These are phyloP conservation scores for Conops quadrifasciatus DNA, from an alignment of 2,888 invertebrate genomes.

Conservation along the genomic window DNA sequence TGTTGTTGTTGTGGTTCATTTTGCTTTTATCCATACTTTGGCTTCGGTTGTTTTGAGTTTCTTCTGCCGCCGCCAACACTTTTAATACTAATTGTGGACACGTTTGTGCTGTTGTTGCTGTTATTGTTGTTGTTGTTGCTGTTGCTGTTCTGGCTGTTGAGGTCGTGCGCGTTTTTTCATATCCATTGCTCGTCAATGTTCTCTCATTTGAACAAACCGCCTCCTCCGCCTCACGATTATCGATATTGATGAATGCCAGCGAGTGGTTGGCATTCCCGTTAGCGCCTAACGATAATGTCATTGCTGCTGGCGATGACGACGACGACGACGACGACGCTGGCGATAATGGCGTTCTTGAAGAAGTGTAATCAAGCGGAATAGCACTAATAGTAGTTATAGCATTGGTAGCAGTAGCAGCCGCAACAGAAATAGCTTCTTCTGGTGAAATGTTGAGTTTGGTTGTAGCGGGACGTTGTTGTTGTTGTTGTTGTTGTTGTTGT, in stretches of 20 bases:
- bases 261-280: conserved; percentile 21
- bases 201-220: not conserved
- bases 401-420: not conserved
- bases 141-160: conserved; percentile 32
- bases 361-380: no score
- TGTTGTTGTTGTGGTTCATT: conserved; percentile 22
- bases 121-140: conserved; percentile 23
- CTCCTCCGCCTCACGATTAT: conserved; percentile 39
- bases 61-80: conserved; percentile 19
- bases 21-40: no score
- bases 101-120: conserved; percentile 25
- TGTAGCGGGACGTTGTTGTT: conserved; percentile 41
- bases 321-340: no score
- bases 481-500: conserved; percentile 35
- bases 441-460: conserved; percentile 38
- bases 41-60: no score
- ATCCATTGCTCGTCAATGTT: no score
- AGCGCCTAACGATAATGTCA: conserved; percentile 42
- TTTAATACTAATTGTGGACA: conserved; percentile 39
- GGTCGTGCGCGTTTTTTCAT: conserved; percentile 37
- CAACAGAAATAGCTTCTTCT: not conserved
- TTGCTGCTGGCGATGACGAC: conserved; percentile 28
- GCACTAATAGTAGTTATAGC: conserved; percentile 30
- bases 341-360: no score
- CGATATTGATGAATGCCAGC: conserved; percentile 35